Evolutionary conservation across 2,888 invertebrate genomes (phyloP).

Genomic region (Hesperia comma): DNA sequence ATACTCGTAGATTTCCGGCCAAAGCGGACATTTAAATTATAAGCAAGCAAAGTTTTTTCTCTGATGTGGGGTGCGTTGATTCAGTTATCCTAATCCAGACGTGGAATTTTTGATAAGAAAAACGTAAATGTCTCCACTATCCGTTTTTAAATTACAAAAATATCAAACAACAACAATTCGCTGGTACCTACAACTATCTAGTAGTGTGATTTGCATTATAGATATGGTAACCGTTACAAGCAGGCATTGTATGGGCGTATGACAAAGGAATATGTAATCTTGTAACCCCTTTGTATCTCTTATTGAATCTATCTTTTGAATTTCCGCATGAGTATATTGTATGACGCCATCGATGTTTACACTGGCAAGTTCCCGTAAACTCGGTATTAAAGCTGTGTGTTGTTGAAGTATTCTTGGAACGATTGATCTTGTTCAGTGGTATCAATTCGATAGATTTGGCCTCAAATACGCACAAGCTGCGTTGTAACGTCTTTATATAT

Average conservation of each 20-base stretch:
- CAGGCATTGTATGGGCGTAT: background rate
- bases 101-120: too few relatives aligned
- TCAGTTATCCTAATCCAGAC: too few relatives aligned
- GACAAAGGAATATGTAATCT: slow-evolving; percentile 3
- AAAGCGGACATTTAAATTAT: too few relatives aligned
- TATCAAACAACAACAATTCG: background rate
- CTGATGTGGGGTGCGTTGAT: too few relatives aligned
- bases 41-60: too few relatives aligned
- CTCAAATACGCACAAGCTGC: background rate
- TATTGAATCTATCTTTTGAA: slow-evolving; percentile 1
- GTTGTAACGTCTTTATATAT: too few relatives aligned
- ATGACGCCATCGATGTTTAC: slow-evolving; percentile 1
- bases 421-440: background rate
- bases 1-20: too few relatives aligned
- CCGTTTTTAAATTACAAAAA: too few relatives aligned
- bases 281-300: background rate
- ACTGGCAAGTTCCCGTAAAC: background rate
- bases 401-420: background rate
- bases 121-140: too few relatives aligned
- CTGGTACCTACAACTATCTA: too few relatives aligned
- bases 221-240: background rate
- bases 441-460: background rate
- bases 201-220: background rate
- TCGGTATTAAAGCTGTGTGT: background rate
- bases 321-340: background rate